Evolutionary conservation across 35 echinoderm and acorn worm species (phyloP), one percentile per base, ranked within the genome.

Genomic region (Strongylocentrotus purpuratus): DNA sequence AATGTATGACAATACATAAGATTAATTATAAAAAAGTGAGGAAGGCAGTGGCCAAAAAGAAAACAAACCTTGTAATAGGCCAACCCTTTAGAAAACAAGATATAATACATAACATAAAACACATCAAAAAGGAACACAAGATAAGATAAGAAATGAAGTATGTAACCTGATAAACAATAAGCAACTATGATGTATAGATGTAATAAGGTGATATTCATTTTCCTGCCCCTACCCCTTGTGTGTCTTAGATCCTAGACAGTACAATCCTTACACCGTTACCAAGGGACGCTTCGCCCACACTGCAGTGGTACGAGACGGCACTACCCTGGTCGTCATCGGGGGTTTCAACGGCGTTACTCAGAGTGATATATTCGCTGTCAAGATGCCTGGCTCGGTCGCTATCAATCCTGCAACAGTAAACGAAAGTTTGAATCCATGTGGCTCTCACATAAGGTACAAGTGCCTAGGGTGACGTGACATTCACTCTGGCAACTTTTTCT

Each of bases 241-340:
- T 78, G 7, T 78, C 65, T 13, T 45, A 89, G 87, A 89, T 4
- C 45, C 95, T 50, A 60, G 32, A 47, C 31, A 48, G 32, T 46
- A 46, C 45, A 78, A 96, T 60, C 48, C 55, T 48, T 58, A 94
- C 95, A 94, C 11, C 31, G 28, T 94, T 45, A 92, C 86, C 3
- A 86, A 85, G 86, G 98, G 98, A 25, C 88, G 98, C 31, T 99
- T 99, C 94, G 97, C 96, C 20, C 98, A 99, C 50, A 95, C 94
- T 28, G 91, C 98, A 28, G 96, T 96, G 0, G 98, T 99, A 33
- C 95, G 98, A 46, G 96, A 99, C 92, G 96, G 88, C 14, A 97
- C 95, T 20, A 99, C 96, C 0, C 87, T 99, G 22, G 25, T 99
- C 10, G 88, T 99, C 18, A 94, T 96, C 3, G 98, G 97, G 45